Percentiles rank a stretch among this genome's conserved stretches.
phyloP scores from a whole-genome alignment of 2,113 vertebrate species.

The Amblyopsis rosae region DNA sequence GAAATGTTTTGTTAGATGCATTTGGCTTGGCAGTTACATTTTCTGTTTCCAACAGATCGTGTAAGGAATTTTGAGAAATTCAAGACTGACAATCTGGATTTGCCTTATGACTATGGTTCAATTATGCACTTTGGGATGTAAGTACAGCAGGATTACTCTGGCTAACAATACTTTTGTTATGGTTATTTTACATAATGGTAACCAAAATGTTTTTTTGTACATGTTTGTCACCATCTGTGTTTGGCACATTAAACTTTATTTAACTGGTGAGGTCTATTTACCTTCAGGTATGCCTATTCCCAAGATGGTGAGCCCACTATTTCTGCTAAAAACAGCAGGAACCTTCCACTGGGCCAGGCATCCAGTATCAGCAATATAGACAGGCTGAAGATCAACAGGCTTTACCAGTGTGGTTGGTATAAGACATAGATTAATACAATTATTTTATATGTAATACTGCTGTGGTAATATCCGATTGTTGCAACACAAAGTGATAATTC shows the following conservation, averaged over 20 bases:
- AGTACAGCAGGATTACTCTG: slow-evolving; percentile 22
- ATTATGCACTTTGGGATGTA: slow-evolving; percentile 84
- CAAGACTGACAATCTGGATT: slow-evolving; percentile 66
- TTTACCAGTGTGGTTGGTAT: slow-evolving; percentile 73
- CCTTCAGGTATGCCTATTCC: slow-evolving; percentile 74
- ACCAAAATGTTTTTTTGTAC: neutral
- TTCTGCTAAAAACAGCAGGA: slow-evolving; percentile 61
- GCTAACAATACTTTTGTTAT: neutral
- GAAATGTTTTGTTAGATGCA: no score
- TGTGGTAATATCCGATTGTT: neutral
- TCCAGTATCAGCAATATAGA: slow-evolving; percentile 70
- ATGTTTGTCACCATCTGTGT: neutral
- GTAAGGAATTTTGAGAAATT: slow-evolving; percentile 78
- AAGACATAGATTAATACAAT: neutral
- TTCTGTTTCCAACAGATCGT: slow-evolving; percentile 60
- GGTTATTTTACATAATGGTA: neutral
- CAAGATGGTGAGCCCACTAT: slow-evolving; percentile 74
- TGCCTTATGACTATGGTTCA: slow-evolving; percentile 79
- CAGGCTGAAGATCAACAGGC: slow-evolving; percentile 76
- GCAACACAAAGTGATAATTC: neutral
- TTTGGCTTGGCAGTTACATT: neutral
- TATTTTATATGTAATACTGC: neutral
- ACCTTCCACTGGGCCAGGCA: slow-evolving; percentile 68
- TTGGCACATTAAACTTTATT: neutral
- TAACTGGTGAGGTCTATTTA: neutral